These are phyloP conservation scores for Tinea semifulvella DNA, from an alignment of 2,888 invertebrate species.

Conservation along the genomic window DNA sequence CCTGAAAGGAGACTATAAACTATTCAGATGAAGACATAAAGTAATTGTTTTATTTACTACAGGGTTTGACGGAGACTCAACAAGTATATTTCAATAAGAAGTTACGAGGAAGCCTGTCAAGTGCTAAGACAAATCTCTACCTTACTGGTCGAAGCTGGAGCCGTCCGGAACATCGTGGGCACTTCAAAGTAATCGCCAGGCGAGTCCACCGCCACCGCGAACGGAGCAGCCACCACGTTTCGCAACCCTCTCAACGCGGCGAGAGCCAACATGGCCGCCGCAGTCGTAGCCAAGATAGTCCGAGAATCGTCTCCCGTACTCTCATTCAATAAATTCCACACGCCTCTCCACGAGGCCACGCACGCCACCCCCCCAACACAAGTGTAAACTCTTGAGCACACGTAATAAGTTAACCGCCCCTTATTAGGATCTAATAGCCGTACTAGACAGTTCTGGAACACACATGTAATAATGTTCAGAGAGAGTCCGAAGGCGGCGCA, in stretches of 20 bases:
- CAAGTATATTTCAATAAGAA: too few species aligned
- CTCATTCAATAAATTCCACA: slow-evolving; percentile 80
- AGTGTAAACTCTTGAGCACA: slow-evolving; percentile 78
- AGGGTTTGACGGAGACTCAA: too few species aligned
- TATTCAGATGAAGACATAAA: too few species aligned
- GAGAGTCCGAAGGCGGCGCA: slow-evolving; percentile 76
- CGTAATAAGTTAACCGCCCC: slow-evolving; percentile 73
- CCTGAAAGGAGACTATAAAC: too few species aligned
- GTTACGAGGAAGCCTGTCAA: not conserved
- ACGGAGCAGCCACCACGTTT: slow-evolving; percentile 85
- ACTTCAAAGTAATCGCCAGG: slow-evolving; percentile 84
- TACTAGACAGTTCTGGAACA: slow-evolving; percentile 68
- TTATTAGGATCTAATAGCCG: slow-evolving; percentile 71
- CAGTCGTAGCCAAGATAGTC: slow-evolving; percentile 70
- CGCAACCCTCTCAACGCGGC: slow-evolving; percentile 75
- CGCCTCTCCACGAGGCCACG: slow-evolving; percentile 89
- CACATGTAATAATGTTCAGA: slow-evolving; percentile 75
- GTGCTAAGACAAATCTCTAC: slow-evolving; percentile 2
- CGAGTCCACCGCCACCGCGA: slow-evolving; percentile 78
- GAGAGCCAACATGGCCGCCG: slow-evolving; percentile 73
- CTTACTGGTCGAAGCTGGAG: slow-evolving; percentile 3
- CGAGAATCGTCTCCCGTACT: slow-evolving; percentile 70
- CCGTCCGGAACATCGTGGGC: slow-evolving; percentile 86
- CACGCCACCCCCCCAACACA: slow-evolving; percentile 79
- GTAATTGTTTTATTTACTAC: too few species aligned